Evolutionary conservation across 2,797 vertebrate genomes (phyloP).

Genomic region (Lepidocolaptes lacrymiger): DNA sequence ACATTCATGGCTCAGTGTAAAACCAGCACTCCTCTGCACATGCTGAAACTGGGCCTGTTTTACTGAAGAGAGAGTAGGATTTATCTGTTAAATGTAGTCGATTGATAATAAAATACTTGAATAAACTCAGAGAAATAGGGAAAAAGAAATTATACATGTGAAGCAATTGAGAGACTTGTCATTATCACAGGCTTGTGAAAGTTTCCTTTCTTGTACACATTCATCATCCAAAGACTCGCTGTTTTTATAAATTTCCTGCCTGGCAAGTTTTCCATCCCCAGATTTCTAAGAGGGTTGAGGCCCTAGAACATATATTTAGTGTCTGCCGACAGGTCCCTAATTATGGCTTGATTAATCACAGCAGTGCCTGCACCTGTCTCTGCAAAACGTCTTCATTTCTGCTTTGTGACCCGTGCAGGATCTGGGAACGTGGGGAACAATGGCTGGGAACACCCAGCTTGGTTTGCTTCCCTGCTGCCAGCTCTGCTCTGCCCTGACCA

Average conservation of each 20-base stretch:
- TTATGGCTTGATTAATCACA: constrained; percentile 74
- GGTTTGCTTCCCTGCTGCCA: not conserved
- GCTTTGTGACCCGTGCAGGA: constrained; percentile 41
- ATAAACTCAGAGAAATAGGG: not conserved
- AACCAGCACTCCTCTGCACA: not conserved
- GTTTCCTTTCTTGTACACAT: constrained; percentile 28
- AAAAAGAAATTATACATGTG: not conserved
- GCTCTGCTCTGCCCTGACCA: not conserved
- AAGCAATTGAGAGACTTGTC: not conserved
- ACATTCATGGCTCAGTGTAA: not conserved
- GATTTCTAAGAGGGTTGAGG: constrained; percentile 57
- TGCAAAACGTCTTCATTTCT: constrained; percentile 65
- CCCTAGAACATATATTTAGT: constrained; percentile 66
- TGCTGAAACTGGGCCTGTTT: not conserved
- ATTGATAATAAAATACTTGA: not conserved
- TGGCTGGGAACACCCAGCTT: not conserved
- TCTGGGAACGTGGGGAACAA: not conserved
- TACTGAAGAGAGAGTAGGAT: not conserved
- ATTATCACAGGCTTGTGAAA: not conserved
- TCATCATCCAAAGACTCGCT: not conserved
- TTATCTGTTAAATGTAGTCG: not conserved
- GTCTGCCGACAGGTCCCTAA: constrained; percentile 66
- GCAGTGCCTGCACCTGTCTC: constrained; percentile 68
- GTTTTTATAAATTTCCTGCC: constrained; percentile 54
- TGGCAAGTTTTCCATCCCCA: constrained; percentile 59